Evolutionary conservation across 2,113 vertebrate species (phyloP).

Genomic region (Crotophaga sulcirostris): DNA sequence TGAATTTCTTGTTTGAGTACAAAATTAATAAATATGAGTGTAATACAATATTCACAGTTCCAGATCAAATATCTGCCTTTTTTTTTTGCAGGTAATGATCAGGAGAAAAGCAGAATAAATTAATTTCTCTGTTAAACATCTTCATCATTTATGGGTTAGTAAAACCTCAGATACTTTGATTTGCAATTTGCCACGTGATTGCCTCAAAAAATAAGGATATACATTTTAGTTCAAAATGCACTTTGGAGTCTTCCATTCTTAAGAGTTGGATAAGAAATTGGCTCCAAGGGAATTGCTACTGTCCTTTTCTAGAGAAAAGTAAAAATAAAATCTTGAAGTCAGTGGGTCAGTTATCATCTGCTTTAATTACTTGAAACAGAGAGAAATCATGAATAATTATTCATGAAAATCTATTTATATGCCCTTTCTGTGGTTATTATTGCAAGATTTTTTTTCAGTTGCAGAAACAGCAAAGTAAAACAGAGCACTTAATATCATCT

Average conservation of each 20-base stretch:
- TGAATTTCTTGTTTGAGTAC: background rate
- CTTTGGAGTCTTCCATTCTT: conserved; percentile 1
- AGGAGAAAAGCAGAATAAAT: background rate
- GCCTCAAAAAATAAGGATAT: background rate
- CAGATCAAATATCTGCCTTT: background rate
- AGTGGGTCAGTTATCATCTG: background rate
- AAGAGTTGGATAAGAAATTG: background rate
- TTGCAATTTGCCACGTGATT: background rate
- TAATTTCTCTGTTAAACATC: background rate
- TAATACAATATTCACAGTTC: background rate
- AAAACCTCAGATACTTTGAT: background rate
- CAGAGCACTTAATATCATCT: background rate
- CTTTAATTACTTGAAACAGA: conserved; percentile 25
- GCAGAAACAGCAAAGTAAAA: background rate
- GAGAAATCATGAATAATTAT: conserved; percentile 22
- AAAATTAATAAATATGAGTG: background rate
- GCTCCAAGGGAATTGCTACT: background rate
- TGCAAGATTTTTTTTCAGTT: background rate
- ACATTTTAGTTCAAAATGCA: background rate
- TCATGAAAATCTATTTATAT: background rate
- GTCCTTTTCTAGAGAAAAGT: background rate
- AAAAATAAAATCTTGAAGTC: conserved; percentile 30
- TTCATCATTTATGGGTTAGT: background rate
- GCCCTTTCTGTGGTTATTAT: background rate
- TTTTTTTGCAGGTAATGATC: background rate